Conservation (phyloP, 2,797 vertebrate species). For the Bufotes viridis region DNA sequence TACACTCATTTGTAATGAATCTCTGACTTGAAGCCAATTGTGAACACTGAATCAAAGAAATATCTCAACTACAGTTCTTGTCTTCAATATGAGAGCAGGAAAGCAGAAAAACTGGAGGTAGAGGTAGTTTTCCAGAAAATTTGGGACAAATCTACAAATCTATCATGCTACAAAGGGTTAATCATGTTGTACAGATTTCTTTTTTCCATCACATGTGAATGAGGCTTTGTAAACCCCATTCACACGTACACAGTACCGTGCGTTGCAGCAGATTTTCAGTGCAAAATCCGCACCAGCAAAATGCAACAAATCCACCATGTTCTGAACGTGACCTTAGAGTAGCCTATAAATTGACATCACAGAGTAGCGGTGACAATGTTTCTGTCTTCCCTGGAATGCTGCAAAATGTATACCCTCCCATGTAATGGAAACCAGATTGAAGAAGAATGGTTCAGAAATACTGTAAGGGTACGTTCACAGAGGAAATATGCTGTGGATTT, state of each 20-base stretch:
- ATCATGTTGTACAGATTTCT: too few species aligned
- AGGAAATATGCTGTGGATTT: too few species aligned
- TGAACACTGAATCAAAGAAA: neutral
- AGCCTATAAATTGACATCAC: neutral
- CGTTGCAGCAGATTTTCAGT: neutral
- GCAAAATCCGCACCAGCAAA: neutral
- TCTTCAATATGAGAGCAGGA: too few species aligned
- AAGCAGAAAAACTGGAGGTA: too few species aligned
- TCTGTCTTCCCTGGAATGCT: neutral
- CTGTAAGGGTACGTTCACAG: too few species aligned
- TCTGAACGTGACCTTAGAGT: neutral
- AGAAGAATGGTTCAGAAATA: neutral
- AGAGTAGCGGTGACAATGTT: neutral
- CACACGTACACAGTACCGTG: neutral
- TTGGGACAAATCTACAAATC: too few species aligned
- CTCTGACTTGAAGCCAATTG: neutral
- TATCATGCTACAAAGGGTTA: too few species aligned
- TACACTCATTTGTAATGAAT: neutral
- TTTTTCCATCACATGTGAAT: too few species aligned
- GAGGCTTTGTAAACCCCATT: too few species aligned
- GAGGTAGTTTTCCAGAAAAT: too few species aligned
- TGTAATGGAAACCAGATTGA: neutral
- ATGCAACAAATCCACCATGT: neutral
- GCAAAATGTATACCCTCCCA: neutral
- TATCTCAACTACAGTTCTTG: too few species aligned